These are phyloP conservation scores for Thalassoma bifasciatum DNA, from an alignment of 2,113 vertebrate genomes.

Conservation along the genomic window DNA sequence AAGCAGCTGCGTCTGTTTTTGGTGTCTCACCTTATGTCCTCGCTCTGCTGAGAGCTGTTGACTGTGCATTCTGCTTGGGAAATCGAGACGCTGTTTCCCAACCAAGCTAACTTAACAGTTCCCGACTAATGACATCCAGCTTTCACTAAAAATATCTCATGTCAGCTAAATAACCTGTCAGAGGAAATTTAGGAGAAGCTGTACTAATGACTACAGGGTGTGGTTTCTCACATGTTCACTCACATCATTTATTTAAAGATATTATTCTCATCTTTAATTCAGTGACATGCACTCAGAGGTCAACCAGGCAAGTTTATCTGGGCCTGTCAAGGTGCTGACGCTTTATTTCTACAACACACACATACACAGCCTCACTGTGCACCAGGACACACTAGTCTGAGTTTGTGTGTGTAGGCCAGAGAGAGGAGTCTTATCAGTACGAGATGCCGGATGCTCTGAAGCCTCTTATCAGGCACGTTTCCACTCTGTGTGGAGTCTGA, in stretches of 20 bases:
- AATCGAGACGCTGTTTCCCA: slow-evolving; percentile 34
- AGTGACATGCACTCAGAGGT: background rate
- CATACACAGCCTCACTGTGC: slow-evolving; percentile 10
- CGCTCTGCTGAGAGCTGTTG: slow-evolving; percentile 50
- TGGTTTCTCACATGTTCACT: slow-evolving; percentile 5
- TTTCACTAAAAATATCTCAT: slow-evolving; percentile 7
- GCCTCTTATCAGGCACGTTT: slow-evolving; percentile 52
- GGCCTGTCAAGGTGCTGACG: slow-evolving; percentile 54
- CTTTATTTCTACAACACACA: slow-evolving; percentile 60
- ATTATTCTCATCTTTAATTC: slow-evolving; percentile 9
- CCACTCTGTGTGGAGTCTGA: slow-evolving; percentile 31
- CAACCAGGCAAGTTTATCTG: slow-evolving; percentile 46
- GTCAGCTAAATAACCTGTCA: slow-evolving; percentile 17
- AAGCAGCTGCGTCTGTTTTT: slow-evolving; percentile 67
- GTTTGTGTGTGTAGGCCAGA: slow-evolving; percentile 23
- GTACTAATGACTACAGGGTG: background rate
- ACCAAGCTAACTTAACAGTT: slow-evolving; percentile 20
- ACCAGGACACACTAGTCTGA: slow-evolving; percentile 13
- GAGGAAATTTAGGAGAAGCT: background rate
- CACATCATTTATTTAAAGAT: background rate
- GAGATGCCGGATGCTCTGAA: slow-evolving; percentile 39
- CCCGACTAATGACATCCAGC: background rate
- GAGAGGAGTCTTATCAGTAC: slow-evolving; percentile 59
- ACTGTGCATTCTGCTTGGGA: slow-evolving; percentile 39
- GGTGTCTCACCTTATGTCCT: slow-evolving; percentile 66